These are phyloP conservation scores for Cosmopolites sordidus DNA, from an alignment of 2,888 invertebrate species.

Conservation along the genomic window DNA sequence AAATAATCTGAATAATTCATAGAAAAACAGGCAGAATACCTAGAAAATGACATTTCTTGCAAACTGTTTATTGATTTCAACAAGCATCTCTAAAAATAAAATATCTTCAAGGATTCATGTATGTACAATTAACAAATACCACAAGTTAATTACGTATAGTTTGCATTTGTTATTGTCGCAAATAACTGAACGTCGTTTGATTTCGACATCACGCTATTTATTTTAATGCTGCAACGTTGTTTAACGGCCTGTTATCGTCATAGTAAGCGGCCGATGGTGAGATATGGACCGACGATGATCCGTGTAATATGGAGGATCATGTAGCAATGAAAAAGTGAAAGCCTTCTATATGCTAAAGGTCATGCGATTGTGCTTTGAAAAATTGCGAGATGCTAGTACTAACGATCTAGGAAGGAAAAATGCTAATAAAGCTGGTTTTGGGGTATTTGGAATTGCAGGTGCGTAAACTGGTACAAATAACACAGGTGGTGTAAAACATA, in stretches of 20 bases:
- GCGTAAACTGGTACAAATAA: constrained; percentile 13
- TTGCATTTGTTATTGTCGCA: no score
- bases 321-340: constrained; percentile 26
- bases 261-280: constrained; percentile 9
- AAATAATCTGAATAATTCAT: no score
- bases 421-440: constrained; percentile 11
- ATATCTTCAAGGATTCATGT: no score
- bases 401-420: constrained; percentile 4
- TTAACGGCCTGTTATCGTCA: not conserved
- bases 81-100: no score
- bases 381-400: constrained; percentile 18
- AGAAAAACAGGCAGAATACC: no score
- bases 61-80: no score
- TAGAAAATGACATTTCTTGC: no score
- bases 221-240: not conserved
- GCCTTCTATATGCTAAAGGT: constrained; percentile 24
- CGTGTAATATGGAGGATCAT: constrained; percentile 1
- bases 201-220: no score
- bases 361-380: constrained; percentile 17
- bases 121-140: no score
- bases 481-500: not conserved
- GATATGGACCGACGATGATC: constrained; percentile 8
- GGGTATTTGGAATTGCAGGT: constrained; percentile 7
- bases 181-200: no score
- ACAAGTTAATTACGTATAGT: no score